Conservation (phyloP, 2,888 invertebrate genomes). For the Empis livida region DNA sequence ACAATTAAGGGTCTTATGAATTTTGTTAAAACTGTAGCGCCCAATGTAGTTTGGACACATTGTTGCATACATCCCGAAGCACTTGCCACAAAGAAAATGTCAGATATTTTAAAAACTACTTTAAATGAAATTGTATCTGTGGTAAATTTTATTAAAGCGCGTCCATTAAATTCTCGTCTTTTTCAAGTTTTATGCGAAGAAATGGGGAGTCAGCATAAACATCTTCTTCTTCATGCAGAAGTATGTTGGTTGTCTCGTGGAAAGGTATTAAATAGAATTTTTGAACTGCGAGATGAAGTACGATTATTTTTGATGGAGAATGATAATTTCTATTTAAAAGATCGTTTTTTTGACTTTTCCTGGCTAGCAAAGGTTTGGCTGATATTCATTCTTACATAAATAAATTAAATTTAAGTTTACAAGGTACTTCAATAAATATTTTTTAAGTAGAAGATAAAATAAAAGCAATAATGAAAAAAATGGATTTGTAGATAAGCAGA, state of each 20-base stretch:
- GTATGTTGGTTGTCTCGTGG: neutral
- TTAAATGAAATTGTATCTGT: neutral
- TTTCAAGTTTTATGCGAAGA: no score
- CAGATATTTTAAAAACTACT: neutral
- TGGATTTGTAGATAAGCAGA: no score
- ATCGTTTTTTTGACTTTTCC: no score
- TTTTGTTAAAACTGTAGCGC: neutral
- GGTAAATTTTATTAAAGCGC: neutral
- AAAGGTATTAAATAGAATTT: neutral
- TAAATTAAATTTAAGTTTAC: no score
- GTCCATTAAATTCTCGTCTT: neutral
- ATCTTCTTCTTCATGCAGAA: neutral
- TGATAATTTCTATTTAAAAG: no score
- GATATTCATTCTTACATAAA: no score
- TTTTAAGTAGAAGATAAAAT: no score
- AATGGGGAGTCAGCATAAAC: neutral
- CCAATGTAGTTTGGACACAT: neutral
- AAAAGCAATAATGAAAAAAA: no score
- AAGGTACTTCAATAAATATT: no score
- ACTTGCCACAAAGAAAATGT: neutral
- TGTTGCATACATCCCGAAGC: neutral
- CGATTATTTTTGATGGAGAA: neutral
- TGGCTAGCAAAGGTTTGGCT: no score
- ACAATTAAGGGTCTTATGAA: neutral
- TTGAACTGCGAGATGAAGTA: neutral